phyloP scores from a whole-genome alignment of 2,797 vertebrate genomes.

The Melanotaenia pygmaea region DNA sequence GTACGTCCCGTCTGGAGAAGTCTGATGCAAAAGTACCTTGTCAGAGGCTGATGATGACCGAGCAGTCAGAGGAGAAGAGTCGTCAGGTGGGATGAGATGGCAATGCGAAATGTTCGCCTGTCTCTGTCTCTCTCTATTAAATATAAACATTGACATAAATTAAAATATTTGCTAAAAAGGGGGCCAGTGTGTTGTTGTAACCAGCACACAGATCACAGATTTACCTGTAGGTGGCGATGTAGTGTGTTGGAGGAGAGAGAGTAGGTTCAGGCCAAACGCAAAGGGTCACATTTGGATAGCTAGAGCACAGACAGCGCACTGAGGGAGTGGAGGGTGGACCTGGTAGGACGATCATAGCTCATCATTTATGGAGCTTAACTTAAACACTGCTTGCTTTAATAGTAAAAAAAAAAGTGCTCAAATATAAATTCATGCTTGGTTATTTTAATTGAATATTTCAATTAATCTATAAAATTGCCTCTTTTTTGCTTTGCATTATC shows the following conservation, averaged over 20 bases:
- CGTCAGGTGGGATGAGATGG: conserved; percentile 40
- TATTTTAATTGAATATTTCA: neutral
- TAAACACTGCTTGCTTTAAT: neutral
- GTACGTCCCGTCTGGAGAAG: neutral
- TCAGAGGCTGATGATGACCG: conserved; percentile 30
- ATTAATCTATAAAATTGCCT: neutral
- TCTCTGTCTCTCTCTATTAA: conserved; percentile 60
- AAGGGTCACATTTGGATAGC: conserved; percentile 71
- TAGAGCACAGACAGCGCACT: conserved; percentile 76
- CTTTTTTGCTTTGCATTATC: neutral
- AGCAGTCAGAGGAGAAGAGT: conserved; percentile 19
- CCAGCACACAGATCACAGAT: neutral
- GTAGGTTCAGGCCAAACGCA: conserved; percentile 77
- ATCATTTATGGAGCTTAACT: neutral
- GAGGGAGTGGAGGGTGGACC: conserved; percentile 57
- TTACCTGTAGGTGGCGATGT: conserved; percentile 80
- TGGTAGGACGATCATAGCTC: conserved; percentile 16
- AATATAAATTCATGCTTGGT: neutral
- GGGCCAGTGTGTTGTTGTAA: neutral
- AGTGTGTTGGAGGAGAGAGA: conserved; percentile 50
- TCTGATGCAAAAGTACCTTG: conserved; percentile 39
- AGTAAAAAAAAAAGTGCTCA: neutral
- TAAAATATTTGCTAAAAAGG: neutral
- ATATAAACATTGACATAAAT: conserved; percentile 8
- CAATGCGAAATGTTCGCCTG: conserved; percentile 28